Evolutionary conservation across 2,113 vertebrate species (phyloP).

Genomic region (Arothron firmamentum): DNA sequence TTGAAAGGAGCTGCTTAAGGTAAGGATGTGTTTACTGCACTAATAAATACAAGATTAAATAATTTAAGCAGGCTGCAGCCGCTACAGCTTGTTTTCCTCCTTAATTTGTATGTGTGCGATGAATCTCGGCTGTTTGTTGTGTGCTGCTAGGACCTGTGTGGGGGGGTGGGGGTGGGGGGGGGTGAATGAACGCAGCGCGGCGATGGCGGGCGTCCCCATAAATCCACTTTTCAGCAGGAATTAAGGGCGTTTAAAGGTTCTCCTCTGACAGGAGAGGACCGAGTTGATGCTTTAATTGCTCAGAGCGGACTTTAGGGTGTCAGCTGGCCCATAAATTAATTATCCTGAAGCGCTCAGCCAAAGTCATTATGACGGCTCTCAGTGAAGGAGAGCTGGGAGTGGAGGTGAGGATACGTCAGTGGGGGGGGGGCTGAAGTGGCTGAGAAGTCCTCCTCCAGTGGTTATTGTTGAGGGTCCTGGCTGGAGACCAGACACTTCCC

Average conservation of each 20-base stretch:
- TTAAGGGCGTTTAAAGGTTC: constrained; percentile 35
- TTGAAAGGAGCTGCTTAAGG: constrained; percentile 1
- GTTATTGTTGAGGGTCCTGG: constrained; percentile 12
- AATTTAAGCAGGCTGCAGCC: not conserved
- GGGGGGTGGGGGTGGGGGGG: constrained; percentile 12
- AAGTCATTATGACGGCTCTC: constrained; percentile 50
- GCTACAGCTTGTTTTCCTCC: not conserved
- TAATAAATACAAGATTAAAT: not conserved
- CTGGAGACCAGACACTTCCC: not conserved
- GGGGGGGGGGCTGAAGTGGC: constrained; percentile 16
- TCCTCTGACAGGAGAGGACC: constrained; percentile 26
- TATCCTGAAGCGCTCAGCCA: constrained; percentile 58
- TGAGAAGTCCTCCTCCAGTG: constrained; percentile 16
- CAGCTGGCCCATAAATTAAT: constrained; percentile 59
- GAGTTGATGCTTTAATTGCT: constrained; percentile 47
- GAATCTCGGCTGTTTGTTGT: not conserved
- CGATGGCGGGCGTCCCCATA: constrained; percentile 23
- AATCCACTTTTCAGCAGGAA: constrained; percentile 38
- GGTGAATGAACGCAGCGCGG: constrained; percentile 8
- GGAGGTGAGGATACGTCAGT: constrained; percentile 30
- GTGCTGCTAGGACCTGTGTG: constrained; percentile 18
- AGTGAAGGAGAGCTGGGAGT: constrained; percentile 36
- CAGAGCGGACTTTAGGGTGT: constrained; percentile 52
- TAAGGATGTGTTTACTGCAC: not conserved
- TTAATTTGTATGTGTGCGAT: not conserved